These are phyloP conservation scores for Lampropteryx suffumata DNA, from an alignment of 2,888 invertebrate genomes.

Conservation along the genomic window DNA sequence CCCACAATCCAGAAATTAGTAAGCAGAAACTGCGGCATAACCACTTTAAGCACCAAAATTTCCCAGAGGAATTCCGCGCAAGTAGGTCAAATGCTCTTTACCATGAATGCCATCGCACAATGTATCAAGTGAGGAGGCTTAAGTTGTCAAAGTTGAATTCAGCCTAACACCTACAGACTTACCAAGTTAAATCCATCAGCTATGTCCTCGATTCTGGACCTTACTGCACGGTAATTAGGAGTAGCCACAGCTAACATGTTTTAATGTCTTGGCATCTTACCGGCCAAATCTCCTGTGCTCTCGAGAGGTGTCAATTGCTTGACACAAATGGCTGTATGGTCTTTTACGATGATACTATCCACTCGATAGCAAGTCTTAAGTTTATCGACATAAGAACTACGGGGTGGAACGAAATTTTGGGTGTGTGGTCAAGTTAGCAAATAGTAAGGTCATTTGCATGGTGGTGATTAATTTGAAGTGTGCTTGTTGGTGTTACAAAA, in stretches of 20 bases:
- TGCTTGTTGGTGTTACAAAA: conserved; percentile 33
- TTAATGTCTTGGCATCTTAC: conserved; percentile 33
- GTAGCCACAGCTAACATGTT: neutral
- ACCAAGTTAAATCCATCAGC: conserved; percentile 1
- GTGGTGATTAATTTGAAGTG: conserved; percentile 34
- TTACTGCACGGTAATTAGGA: conserved; percentile 16
- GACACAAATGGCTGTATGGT: conserved; percentile 46
- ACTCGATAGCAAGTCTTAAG: conserved; percentile 35
- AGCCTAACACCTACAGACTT: conserved; percentile 39
- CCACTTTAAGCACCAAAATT: conserved; percentile 38
- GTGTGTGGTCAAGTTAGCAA: conserved; percentile 33
- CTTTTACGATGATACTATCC: conserved; percentile 23
- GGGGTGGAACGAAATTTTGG: conserved; percentile 5
- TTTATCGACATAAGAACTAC: conserved; percentile 15
- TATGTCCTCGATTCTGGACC: conserved; percentile 17
- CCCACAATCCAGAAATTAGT: conserved; percentile 36
- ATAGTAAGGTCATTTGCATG: conserved; percentile 34
- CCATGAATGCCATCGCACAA: conserved; percentile 42
- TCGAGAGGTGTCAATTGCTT: conserved; percentile 57
- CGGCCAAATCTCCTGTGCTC: conserved; percentile 51
- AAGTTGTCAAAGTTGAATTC: conserved; percentile 55
- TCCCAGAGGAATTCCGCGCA: conserved; percentile 47
- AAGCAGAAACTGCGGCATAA: conserved; percentile 34
- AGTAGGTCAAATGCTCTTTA: conserved; percentile 46
- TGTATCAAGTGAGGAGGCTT: conserved; percentile 48